Evolutionary conservation across 2,888 invertebrate genomes (phyloP).

Genomic region (Noctua janthina): DNA sequence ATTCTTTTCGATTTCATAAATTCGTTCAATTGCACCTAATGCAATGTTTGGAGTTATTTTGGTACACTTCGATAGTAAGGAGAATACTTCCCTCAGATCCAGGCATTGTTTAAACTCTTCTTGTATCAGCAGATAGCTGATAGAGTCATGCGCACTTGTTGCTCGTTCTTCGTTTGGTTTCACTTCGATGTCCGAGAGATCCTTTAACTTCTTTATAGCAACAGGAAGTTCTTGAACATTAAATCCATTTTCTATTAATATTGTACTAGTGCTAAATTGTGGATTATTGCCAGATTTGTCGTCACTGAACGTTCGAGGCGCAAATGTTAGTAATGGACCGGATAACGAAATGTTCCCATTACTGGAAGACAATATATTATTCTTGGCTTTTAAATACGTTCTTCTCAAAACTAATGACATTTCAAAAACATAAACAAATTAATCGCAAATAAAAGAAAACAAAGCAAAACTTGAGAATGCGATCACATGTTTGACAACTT

Average conservation of each 20-base stretch:
- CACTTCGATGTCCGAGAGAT: constrained; percentile 80
- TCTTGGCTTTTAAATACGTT: constrained; percentile 79
- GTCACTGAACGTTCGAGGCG: constrained; percentile 76
- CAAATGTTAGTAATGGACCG: constrained; percentile 61
- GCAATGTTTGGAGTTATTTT: constrained; percentile 89
- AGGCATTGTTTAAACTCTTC: constrained; percentile 86
- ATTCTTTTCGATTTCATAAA: constrained; percentile 84
- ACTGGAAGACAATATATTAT: constrained; percentile 73
- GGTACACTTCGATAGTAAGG: constrained; percentile 86
- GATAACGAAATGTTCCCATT: constrained; percentile 66
- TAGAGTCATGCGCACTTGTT: constrained; percentile 74
- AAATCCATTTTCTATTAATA: constrained; percentile 92
- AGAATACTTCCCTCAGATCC: constrained; percentile 85
- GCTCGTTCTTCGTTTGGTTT: constrained; percentile 65
- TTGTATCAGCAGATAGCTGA: constrained; percentile 83
- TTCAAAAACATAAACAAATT: constrained; percentile 48
- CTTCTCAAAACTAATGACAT: constrained; percentile 83
- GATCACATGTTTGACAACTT: constrained; percentile 45
- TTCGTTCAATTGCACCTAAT: constrained; percentile 87
- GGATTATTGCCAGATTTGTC: constrained; percentile 77
- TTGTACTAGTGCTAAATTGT: constrained; percentile 85
- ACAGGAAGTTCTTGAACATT: constrained; percentile 93
- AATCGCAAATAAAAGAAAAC: constrained; percentile 49
- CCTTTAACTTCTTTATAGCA: constrained; percentile 89
- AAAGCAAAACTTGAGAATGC: constrained; percentile 23